Evolutionary conservation across 1,140 invertebrate genomes (phyloP), one percentile per base, ranked within the genome.

Genomic region (Psix sp.): DNA sequence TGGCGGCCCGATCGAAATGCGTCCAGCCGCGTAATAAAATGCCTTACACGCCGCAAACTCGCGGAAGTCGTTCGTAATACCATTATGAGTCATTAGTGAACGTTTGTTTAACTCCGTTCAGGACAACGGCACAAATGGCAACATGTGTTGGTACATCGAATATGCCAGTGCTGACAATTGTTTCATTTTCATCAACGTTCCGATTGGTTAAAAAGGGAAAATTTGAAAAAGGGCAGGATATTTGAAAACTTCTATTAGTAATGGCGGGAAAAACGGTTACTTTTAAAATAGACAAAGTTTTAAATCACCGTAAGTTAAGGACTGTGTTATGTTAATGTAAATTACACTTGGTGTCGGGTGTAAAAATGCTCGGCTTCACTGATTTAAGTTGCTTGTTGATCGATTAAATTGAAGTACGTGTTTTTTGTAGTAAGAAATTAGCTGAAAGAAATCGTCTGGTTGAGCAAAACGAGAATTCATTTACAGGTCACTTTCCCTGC

Each of bases 41-140:
- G 43, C 65, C 65, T 72, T 72, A 65, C 62, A 63, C 33, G 35
- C 29, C 59, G 52, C 39, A 52, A 62, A 65, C 60, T 72, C 63
- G 62, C 72, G 75, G 75, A 78, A 80, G 59, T 68, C 38, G 18
- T 59, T 51, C 46, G 59, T 65, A 65, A 57, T 54, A 63, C 45
- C 66, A 62, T 60, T 70, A 62, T 70, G 66, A 54, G 57, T 62
- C 66, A 70, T 70, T 62, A 63, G 38, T 51, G 68, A 72, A 57
- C 52, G 57, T 72, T 72, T 63, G 59, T 52, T 57, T 51, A 26
- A 66, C 62, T 56, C 48, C 51, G 51, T 56, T 16, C 62, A 31
- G 40, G 36, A 66, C 62, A 66, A 56, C 62, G 35, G 33, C 43
- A 66, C 42, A 31, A 54, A 63, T 63, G 40, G 9, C 49, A 56